Base-by-base conservation (phyloP, 2,888 invertebrate species). In the Drosophila colorata region DNA sequence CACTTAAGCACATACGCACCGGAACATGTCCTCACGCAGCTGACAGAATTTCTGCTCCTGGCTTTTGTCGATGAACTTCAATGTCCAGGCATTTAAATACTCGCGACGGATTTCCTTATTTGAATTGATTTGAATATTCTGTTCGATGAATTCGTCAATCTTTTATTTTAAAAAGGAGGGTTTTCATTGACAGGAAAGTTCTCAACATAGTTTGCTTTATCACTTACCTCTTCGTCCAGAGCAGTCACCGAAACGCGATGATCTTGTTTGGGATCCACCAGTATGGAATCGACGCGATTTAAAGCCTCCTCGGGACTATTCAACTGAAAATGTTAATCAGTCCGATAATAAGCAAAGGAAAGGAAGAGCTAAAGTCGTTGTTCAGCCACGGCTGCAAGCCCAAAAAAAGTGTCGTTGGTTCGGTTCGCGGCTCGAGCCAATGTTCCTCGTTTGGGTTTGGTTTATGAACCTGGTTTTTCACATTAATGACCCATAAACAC, bases 21-120 rank as follows among this genome's bases (percentile, higher is more conserved):
- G 97, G 93, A 98, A 98, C 95, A 98, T 98, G 85, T 95, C 96
- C 93, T 98, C 98, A 57, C 97, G 95, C 59, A 97, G 93, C 90
- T 96, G 95, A 71, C 96, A 96, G 92, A 98, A 98, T 94, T 96
- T 96, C 33, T 94, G 93, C 92, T 99, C 99, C 87, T 98, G 94
- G 16, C 95, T 94, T 37, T 94, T 93, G 71, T 97, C 95, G 59
- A 96, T 96, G 93, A 99, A 99, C 70, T 96, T 95, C 69, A 99
- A 93, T 6, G 97, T 96, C 95, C 98, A 96, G 4, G 95, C 93
- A 88, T 96, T 95, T 89, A 99, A 96, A 92, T 98, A 97, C 67
- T 97, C 96, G 49, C 94, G 94, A 23, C 97, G 94, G 95, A 98
- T 98, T 69, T 96, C 94, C 80, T 97, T 96, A 92, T 98, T 98